Conservation (phyloP, 2,888 invertebrate genomes). For the Salticus scenicus region DNA sequence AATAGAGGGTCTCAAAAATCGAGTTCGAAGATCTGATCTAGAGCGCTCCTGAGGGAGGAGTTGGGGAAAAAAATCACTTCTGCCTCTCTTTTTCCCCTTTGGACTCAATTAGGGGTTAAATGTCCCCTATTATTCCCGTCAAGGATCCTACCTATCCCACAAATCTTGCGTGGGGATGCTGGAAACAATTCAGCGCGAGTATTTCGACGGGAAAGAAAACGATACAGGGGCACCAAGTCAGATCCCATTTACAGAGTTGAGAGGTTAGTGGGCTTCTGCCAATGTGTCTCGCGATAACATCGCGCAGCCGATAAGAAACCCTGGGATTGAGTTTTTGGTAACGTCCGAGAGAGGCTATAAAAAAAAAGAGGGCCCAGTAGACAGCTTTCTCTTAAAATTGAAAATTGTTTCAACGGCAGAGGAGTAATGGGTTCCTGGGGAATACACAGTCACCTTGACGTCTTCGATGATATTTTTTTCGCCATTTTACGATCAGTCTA, state of each 20-base stretch:
- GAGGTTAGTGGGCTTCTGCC: slow-evolving; percentile 4
- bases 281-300: slow-evolving; percentile 57
- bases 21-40: slow-evolving; percentile 25
- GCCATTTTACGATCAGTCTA: slow-evolving; percentile 3
- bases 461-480: not conserved
- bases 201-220: slow-evolving; percentile 33
- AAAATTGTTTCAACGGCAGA: slow-evolving; percentile 62
- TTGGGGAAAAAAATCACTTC: slow-evolving; percentile 17
- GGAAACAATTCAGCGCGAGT: not conserved
- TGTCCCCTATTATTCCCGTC: slow-evolving; percentile 67
- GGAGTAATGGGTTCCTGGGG: slow-evolving; percentile 47
- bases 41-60: not conserved
- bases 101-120: slow-evolving; percentile 69
- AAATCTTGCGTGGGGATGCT: slow-evolving; percentile 51
- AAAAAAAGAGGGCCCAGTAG: slow-evolving; percentile 64
- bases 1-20: slow-evolving; percentile 8
- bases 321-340: slow-evolving; percentile 66
- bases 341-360: slow-evolving; percentile 55
- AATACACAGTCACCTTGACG: slow-evolving; percentile 26
- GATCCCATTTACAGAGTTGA: slow-evolving; percentile 43
- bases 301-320: slow-evolving; percentile 43
- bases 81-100: slow-evolving; percentile 23
- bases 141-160: slow-evolving; percentile 63
- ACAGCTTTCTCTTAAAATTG: slow-evolving; percentile 65
- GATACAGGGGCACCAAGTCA: slow-evolving; percentile 3